A percentile compares a stretch with the other conserved stretches of the same genome.
Conservation (phyloP, 1,140 invertebrate genomes). For the Anastrepha ludens region DNA sequence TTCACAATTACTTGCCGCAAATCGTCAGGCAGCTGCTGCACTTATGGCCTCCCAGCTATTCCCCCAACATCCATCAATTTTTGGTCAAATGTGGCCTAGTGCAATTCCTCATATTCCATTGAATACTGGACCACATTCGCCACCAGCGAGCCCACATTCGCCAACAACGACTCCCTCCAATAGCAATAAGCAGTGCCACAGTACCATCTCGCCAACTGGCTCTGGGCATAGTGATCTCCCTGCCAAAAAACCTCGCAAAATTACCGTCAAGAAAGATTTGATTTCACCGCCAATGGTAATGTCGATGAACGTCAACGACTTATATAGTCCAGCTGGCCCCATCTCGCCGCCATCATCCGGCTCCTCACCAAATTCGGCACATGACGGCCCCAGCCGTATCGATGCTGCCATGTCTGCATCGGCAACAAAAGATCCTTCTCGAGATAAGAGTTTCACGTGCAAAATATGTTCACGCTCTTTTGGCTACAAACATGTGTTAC, state of each 20-base stretch:
- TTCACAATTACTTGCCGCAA: constrained; percentile 77
- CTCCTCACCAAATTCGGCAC: constrained; percentile 75
- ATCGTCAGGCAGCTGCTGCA: constrained; percentile 75
- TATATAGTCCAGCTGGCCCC: constrained; percentile 74
- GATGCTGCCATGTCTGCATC: constrained; percentile 56
- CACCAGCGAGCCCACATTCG: constrained; percentile 69
- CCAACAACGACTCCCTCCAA: constrained; percentile 58
- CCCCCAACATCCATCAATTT: constrained; percentile 76
- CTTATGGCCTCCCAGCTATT: constrained; percentile 73
- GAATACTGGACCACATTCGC: constrained; percentile 70
- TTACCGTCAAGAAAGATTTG: constrained; percentile 73
- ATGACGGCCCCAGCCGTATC: constrained; percentile 59
- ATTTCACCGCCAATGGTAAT: constrained; percentile 66
- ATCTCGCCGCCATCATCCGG: constrained; percentile 75
- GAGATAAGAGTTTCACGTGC: constrained; percentile 91
- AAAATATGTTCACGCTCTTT: constrained; percentile 90
- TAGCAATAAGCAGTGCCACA: constrained; percentile 66
- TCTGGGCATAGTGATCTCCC: constrained; percentile 69
- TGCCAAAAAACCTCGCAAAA: constrained; percentile 70
- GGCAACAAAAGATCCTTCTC: constrained; percentile 76
- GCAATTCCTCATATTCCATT: constrained; percentile 69
- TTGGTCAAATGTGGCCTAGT: constrained; percentile 74
- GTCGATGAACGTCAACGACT: constrained; percentile 66
- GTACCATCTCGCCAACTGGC: constrained; percentile 64
- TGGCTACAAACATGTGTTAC: constrained; percentile 95